Percentiles rank a stretch among this genome's conserved stretches.
These are phyloP conservation scores for Sebastes steindachneri DNA, from an alignment of 2,797 vertebrate species.

Conservation along the genomic window DNA sequence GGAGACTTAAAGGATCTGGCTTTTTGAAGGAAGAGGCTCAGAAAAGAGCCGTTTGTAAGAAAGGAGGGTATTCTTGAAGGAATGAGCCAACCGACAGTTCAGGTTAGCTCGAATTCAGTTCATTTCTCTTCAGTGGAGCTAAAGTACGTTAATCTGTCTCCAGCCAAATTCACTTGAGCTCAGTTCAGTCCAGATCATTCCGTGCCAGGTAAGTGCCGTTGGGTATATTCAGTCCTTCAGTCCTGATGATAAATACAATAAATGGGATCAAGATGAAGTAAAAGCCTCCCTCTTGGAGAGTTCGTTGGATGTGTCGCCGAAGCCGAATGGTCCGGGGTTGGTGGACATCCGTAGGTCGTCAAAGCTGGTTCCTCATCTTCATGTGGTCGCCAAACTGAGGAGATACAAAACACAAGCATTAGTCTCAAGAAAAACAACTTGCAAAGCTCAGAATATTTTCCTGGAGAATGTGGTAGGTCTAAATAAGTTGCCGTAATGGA, in stretches of 20 bases:
- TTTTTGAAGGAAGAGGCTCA: constrained; percentile 46
- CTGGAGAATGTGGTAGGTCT: neutral
- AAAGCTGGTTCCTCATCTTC: constrained; percentile 64
- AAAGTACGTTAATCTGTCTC: constrained; percentile 10
- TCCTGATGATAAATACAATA: constrained; percentile 11
- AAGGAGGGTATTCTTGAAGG: constrained; percentile 23
- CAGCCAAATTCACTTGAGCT: constrained; percentile 25
- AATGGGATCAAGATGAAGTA: neutral
- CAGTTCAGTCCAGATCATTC: constrained; percentile 50
- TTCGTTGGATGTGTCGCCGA: constrained; percentile 13
- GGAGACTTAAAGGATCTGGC: constrained; percentile 1
- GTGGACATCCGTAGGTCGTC: constrained; percentile 49
- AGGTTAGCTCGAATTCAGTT: constrained; percentile 32
- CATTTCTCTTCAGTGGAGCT: constrained; percentile 35
- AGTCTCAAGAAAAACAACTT: neutral
- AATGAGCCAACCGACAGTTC: constrained; percentile 12
- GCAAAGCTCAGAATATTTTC: neutral
- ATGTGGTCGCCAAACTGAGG: constrained; percentile 53
- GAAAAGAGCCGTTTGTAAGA: constrained; percentile 50
- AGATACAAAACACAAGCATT: constrained; percentile 39
- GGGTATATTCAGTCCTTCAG: constrained; percentile 23
- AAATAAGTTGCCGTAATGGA: neutral
- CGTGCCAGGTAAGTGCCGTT: constrained; percentile 21
- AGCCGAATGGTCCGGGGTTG: constrained; percentile 20
- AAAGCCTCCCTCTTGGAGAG: constrained; percentile 31